Base-by-base conservation (phyloP, 2,797 vertebrate species). In the Sebastes alutus region DNA sequence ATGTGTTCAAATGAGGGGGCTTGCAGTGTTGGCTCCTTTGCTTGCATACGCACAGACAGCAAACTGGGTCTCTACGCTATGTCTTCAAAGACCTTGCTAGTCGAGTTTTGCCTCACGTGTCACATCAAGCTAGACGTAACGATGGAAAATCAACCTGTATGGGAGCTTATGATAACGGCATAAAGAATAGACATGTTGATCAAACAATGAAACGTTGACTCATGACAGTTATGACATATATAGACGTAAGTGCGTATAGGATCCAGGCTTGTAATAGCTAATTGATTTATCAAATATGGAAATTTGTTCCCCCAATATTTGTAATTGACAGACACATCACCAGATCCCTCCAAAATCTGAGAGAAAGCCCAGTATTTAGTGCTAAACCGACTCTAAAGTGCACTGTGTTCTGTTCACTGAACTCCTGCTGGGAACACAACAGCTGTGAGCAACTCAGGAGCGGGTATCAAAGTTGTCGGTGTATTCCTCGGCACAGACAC, bases 1-100 rank as follows among this genome's bases (percentile, higher is more conserved):
- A 89, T 88, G 81, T 81, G 56, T 86, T 81, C 85, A 87, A 88
- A 90, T 90, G 77, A 93, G 69, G 64, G 67, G 59, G 82, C 85
- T 83, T 78, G 78, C 73, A 56, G 72, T 55, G 68, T 65, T 38
- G 66, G 38, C 72, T 87, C 32, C 77, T 74, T 76, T 72, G 82
- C 61, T 80, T 83, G 62, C 76, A 60, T 58, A 72, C 71, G 83
- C 77, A 81, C 42, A 84, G 66, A 63, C 63, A 52, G 61, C 29
- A 81, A 78, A 78, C 77, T 66, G 33, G 64, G 32, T 84, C 60
- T 42, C 63, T 35, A 16, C 5, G 33, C 60, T 10, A 13, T 6
- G 38, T 66, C 61, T 75, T 69, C 70, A 84, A 73, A 85, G 75
- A 68, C 25, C 18, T 72, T 16, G 35, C 55, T 69, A 6, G 27